phyloP scores from a whole-genome alignment of 2,888 invertebrate genomes.

The Chloromyia formosa region DNA sequence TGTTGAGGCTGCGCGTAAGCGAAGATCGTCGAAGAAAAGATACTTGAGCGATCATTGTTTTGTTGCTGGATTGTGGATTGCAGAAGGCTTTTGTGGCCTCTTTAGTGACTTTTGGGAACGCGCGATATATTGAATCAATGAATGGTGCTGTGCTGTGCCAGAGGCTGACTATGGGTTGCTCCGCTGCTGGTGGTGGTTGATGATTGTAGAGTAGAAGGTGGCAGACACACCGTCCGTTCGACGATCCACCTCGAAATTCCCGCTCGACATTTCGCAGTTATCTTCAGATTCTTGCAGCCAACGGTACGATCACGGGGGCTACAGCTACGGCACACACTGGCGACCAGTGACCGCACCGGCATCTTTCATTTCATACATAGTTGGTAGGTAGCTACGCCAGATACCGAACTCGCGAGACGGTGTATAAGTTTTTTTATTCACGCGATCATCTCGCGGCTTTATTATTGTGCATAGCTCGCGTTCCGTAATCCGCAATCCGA shows the following conservation, averaged over 20 bases:
- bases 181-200: conserved; percentile 35
- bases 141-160: conserved; percentile 4
- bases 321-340: conserved; percentile 24
- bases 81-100: neutral
- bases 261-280: conserved; percentile 57
- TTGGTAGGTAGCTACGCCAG: no score
- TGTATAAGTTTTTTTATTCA: neutral
- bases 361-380: no score
- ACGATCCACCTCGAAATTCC: conserved; percentile 36
- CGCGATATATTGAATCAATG: neutral
- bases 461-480: conserved; percentile 22
- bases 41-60: neutral
- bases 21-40: neutral
- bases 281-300: conserved; percentile 60
- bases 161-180: neutral
- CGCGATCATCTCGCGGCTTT: conserved; percentile 20
- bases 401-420: conserved; percentile 15
- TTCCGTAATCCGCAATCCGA: conserved; percentile 19
- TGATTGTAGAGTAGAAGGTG: conserved; percentile 11
- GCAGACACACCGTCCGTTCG: conserved; percentile 27
- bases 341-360: conserved; percentile 39
- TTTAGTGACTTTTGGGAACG: no score
- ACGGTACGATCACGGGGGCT: conserved; percentile 47
- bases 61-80: conserved; percentile 3
- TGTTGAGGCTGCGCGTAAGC: neutral